Percentiles rank a stretch among this genome's conserved stretches.
Evolutionary conservation across 2,888 invertebrate genomes (phyloP).

Genomic region (Iselma pallidipennis): DNA sequence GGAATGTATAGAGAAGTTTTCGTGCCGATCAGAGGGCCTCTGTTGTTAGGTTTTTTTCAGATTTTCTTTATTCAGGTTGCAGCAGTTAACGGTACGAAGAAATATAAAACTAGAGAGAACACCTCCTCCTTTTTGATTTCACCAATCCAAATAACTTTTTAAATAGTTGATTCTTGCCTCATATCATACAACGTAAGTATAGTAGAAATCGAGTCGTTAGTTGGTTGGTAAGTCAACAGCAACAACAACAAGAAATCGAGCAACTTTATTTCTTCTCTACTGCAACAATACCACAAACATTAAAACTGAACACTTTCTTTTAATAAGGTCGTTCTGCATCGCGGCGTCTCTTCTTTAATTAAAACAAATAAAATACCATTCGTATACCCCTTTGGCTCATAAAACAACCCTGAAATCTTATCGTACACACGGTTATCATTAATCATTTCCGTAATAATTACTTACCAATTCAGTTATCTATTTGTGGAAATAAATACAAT

Average conservation of each 20-base stretch:
- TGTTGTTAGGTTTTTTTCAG: not conserved
- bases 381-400: not conserved
- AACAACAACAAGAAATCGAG: not conserved
- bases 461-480: no score
- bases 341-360: not conserved
- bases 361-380: not conserved
- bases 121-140: not conserved
- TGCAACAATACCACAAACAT: not conserved
- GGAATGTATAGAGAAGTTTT: no score
- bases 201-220: not conserved
- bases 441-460: slow-evolving; percentile 4
- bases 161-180: no score
- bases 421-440: no score
- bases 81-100: not conserved
- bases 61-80: not conserved
- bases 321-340: not conserved
- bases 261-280: not conserved
- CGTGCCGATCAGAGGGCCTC: not conserved
- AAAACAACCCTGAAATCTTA: not conserved
- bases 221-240: not conserved
- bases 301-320: not conserved
- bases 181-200: not conserved
- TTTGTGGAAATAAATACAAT: no score
- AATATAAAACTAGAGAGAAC: no score
- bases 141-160: not conserved